Evolutionary conservation across 1,140 invertebrate genomes (phyloP).

Genomic region (Brachionus manjavacas): DNA sequence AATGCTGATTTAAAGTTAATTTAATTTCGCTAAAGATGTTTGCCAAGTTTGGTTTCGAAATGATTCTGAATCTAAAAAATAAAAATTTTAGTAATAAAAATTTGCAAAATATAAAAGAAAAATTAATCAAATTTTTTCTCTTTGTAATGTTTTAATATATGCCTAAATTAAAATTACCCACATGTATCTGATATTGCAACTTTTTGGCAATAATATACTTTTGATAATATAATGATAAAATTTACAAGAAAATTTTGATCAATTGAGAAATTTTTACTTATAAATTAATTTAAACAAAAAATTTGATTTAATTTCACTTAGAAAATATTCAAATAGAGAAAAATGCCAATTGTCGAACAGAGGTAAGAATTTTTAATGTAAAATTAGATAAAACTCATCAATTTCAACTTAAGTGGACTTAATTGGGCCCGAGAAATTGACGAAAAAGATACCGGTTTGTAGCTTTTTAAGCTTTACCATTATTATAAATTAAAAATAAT

Average conservation of each 20-base stretch:
- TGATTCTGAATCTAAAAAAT: not conserved
- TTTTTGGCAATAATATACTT: not conserved
- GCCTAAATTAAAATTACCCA: not conserved
- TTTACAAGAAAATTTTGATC: not conserved
- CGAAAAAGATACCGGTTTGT: slow-evolving; percentile 11
- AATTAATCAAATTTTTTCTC: not conserved
- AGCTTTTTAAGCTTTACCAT: not conserved
- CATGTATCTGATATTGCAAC: not conserved
- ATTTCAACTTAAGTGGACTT: slow-evolving; percentile 14
- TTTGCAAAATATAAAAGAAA: not conserved
- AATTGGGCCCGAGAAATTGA: slow-evolving; percentile 41
- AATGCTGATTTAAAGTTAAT: not conserved
- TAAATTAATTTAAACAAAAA: not conserved
- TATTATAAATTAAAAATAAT: not conserved
- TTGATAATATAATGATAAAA: not conserved
- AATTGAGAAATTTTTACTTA: not conserved
- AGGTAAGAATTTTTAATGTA: not conserved
- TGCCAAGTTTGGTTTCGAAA: not conserved
- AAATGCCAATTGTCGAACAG: slow-evolving; percentile 41
- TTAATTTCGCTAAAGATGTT: not conserved
- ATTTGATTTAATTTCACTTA: not conserved
- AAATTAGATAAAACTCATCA: not conserved
- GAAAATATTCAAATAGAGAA: not conserved
- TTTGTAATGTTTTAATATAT: not conserved
- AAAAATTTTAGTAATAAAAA: not conserved